phyloP scores from a whole-genome alignment of 1,140 invertebrate genomes.

The Spodoptera litura region DNA sequence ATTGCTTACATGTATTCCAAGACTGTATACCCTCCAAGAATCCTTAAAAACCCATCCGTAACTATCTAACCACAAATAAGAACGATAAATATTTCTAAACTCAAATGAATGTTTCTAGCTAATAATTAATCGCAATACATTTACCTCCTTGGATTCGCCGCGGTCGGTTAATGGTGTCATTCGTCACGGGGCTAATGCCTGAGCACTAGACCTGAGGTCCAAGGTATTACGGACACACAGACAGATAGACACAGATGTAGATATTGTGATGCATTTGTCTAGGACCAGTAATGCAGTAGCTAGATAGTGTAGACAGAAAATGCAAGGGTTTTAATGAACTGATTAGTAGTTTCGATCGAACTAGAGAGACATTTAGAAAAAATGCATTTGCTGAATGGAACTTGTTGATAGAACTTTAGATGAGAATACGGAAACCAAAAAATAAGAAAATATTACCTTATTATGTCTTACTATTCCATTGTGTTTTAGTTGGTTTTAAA shows the following conservation, averaged over 20 bases:
- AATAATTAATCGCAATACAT: slow-evolving; percentile 34
- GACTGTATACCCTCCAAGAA: background rate
- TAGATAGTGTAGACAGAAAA: background rate
- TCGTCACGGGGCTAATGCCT: slow-evolving; percentile 27
- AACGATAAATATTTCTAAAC: slow-evolving; percentile 17
- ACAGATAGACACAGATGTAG: background rate
- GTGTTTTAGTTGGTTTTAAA: too few species aligned
- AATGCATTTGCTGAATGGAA: too few species aligned
- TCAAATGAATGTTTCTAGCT: slow-evolving; percentile 14
- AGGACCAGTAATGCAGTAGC: slow-evolving; percentile 13
- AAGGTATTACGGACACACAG: background rate
- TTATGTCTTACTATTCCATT: too few species aligned
- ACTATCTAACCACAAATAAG: background rate
- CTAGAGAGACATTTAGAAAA: too few species aligned
- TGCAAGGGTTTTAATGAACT: background rate
- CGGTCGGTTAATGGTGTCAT: slow-evolving; percentile 31
- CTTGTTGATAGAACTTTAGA: too few species aligned
- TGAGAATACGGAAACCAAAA: too few species aligned
- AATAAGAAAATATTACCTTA: too few species aligned
- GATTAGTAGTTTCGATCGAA: background rate
- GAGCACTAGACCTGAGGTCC: background rate
- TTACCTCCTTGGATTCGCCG: slow-evolving; percentile 39
- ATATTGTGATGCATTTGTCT: slow-evolving; percentile 14
- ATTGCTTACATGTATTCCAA: too few species aligned
- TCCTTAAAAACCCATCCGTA: background rate